These are phyloP conservation scores for Cantharis rufa DNA, from an alignment of 2,888 invertebrate genomes.

Conservation along the genomic window DNA sequence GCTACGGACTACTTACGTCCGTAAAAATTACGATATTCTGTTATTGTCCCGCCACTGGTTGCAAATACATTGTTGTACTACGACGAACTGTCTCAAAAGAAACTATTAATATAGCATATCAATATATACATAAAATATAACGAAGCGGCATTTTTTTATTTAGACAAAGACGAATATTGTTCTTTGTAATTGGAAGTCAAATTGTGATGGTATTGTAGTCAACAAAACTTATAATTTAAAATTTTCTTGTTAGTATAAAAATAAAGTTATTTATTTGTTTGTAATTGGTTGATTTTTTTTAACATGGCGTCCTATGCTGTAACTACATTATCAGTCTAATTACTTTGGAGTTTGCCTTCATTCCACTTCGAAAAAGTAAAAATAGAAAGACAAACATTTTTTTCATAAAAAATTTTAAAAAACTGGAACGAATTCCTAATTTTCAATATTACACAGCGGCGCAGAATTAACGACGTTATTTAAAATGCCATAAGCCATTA, in stretches of 20 bases:
- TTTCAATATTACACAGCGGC: not conserved
- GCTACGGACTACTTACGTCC: constrained; percentile 13
- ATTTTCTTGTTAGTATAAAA: not conserved
- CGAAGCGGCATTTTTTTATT: not conserved
- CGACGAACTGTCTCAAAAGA: not conserved
- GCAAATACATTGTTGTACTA: not conserved
- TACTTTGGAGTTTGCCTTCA: not conserved
- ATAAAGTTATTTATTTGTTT: not conserved
- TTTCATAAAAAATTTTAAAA: not conserved
- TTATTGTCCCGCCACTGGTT: not conserved
- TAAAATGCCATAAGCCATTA: not conserved
- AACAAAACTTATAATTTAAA: not conserved
- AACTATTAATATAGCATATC: not conserved
- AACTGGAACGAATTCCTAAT: not conserved
- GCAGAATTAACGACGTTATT: not conserved
- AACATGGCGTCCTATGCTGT: not conserved
- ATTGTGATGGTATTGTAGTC: not conserved
- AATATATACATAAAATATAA: not conserved
- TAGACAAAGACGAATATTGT: not conserved
- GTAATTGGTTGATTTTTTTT: not conserved
- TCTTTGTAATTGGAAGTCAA: not conserved
- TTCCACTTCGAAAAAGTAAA: not conserved
- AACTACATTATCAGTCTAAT: not conserved
- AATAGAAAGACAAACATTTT: not conserved
- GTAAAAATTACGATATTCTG: not conserved